Conservation (phyloP, 1,140 invertebrate genomes). For the Triops cancriformis region DNA sequence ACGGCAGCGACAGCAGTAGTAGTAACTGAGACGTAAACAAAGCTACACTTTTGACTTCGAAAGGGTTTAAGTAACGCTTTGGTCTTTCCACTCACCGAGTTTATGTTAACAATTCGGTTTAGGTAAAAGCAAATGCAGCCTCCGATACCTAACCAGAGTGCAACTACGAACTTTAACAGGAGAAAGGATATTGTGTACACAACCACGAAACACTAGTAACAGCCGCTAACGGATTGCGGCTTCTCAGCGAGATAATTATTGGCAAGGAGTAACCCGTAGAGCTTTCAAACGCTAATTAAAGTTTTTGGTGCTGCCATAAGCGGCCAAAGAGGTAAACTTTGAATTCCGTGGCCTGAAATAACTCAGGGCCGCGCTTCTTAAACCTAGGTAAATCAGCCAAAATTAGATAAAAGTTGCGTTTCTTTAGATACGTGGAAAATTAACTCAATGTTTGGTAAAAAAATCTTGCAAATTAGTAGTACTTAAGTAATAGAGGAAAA, state of each 20-base stretch:
- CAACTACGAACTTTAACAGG: background rate
- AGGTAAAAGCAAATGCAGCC: background rate
- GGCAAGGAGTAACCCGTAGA: background rate
- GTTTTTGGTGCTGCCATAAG: no score
- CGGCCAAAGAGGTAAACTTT: no score
- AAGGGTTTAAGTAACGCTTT: background rate
- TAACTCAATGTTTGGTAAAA: no score
- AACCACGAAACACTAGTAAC: background rate
- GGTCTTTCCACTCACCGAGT: no score
- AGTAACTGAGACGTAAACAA: background rate
- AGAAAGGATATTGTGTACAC: background rate
- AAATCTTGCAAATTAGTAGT: no score
- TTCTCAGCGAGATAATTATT: background rate
- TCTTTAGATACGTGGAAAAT: no score
- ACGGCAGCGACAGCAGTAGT: no score
- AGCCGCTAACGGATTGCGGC: background rate
- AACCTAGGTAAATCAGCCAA: no score
- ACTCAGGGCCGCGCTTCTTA: no score
- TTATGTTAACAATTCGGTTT: background rate
- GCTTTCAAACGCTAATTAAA: background rate
- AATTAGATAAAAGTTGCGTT: no score
- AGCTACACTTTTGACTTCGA: background rate
- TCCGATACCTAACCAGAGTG: background rate
- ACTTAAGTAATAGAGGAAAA: no score
- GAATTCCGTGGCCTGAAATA: no score